A percentile compares a stretch with the other conserved stretches of the same genome.
These are phyloP conservation scores for Pseudoips prasinana DNA, from an alignment of 2,888 invertebrate genomes.

Conservation along the genomic window DNA sequence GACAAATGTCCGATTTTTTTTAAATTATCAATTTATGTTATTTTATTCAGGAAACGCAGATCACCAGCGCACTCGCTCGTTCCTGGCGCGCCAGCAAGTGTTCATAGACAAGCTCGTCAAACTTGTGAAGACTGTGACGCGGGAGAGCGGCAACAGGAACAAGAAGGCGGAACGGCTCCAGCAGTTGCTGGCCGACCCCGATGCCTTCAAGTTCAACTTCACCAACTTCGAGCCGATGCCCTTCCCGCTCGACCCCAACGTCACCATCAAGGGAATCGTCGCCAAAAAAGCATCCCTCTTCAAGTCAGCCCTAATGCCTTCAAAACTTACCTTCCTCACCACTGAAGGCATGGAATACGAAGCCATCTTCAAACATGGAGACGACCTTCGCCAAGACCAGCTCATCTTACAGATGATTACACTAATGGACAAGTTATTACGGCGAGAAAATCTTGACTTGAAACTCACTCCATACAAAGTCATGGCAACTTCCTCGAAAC, in stretches of 20 bases:
- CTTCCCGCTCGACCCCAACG: constrained; percentile 96
- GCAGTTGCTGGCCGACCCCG: constrained; percentile 89
- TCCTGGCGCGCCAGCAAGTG: constrained; percentile 91
- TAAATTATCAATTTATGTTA: no score
- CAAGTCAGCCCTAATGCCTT: constrained; percentile 98
- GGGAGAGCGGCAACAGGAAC: constrained; percentile 95
- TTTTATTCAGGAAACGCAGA: constrained; percentile 83
- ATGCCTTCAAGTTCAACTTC: constrained; percentile 92
- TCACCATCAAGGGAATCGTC: constrained; percentile 93
- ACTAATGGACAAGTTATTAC: constrained; percentile 97
- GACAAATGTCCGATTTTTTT: no score
- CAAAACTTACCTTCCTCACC: constrained; percentile 92
- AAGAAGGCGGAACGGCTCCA: constrained; percentile 96
- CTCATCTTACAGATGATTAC: constrained; percentile 98
- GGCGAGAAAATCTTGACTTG: constrained; percentile 97
- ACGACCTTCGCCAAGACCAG: constrained; percentile 98
- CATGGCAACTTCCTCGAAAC: constrained; percentile 96
- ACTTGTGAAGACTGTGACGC: constrained; percentile 92
- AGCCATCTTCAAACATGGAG: constrained; percentile 98
- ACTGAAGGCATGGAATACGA: constrained; percentile 92
- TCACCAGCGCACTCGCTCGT: constrained; percentile 88
- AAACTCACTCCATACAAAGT: constrained; percentile 97
- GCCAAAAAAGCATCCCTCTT: constrained; percentile 95
- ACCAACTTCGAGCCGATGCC: constrained; percentile 95
- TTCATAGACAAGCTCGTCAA: constrained; percentile 96